These are phyloP conservation scores for Drosophila nikananu DNA, from an alignment of 1,140 invertebrate species.

Conservation along the genomic window DNA sequence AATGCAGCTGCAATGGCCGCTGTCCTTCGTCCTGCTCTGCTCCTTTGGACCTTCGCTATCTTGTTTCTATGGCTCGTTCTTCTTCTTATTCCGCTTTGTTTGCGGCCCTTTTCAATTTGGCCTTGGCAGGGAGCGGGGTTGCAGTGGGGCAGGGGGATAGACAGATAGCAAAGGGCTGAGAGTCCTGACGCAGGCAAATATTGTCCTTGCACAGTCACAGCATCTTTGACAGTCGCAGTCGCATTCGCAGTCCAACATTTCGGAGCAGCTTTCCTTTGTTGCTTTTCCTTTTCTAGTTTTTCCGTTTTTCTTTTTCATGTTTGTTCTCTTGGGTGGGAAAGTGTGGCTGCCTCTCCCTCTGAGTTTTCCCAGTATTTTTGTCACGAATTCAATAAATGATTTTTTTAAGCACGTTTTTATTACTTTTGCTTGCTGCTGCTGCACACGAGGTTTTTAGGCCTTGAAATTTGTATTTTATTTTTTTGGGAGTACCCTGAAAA, in stretches of 20 bases:
- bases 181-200: conserved; percentile 65
- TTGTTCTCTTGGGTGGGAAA: background rate
- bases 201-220: conserved; percentile 73
- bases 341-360: background rate
- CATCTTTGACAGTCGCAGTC: conserved; percentile 69
- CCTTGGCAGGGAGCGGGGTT: conserved; percentile 11
- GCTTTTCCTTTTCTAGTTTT: background rate
- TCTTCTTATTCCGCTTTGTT: conserved; percentile 36
- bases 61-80: conserved; percentile 48
- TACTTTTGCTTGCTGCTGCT: conserved; percentile 64
- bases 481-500: background rate
- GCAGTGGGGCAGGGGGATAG: background rate
- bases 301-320: background rate
- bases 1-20: conserved; percentile 48
- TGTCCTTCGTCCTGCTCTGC: conserved; percentile 3
- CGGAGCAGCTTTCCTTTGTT: background rate
- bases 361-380: conserved; percentile 61
- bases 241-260: conserved; percentile 36
- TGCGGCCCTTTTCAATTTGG: conserved; percentile 67
- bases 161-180: conserved; percentile 35
- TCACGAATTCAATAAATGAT: conserved; percentile 83
- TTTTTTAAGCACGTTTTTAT: conserved; percentile 83
- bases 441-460: conserved; percentile 34
- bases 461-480: background rate
- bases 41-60: conserved; percentile 42